Evolutionary conservation across 2,797 vertebrate genomes (phyloP).

Genomic region (Yasuhikotakia modesta): DNA sequence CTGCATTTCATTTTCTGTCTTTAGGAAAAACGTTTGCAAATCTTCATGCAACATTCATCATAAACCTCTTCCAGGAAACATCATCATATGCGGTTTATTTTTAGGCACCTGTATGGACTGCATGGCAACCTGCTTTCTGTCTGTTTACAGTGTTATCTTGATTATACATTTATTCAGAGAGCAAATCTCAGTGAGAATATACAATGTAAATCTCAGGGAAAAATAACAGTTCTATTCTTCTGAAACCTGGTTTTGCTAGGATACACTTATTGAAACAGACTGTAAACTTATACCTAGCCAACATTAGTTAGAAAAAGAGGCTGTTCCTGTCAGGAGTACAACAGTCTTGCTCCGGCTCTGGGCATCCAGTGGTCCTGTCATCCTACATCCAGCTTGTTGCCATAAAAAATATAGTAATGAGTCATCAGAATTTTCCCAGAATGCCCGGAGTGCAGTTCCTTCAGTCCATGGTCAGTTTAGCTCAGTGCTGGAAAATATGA

Average conservation of each 20-base stretch:
- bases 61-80: not conserved
- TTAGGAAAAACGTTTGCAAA: not conserved
- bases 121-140: constrained; percentile 25
- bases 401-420: constrained; percentile 36
- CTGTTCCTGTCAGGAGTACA: constrained; percentile 28
- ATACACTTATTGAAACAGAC: constrained; percentile 34
- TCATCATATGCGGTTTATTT: constrained; percentile 1
- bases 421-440: constrained; percentile 30
- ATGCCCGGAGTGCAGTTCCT: constrained; percentile 1
- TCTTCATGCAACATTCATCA: not conserved
- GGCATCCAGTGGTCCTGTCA: constrained; percentile 42
- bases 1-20: too few species aligned
- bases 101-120: constrained; percentile 8
- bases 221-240: not conserved
- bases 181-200: constrained; percentile 29
- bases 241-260: constrained; percentile 13
- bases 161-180: constrained; percentile 27
- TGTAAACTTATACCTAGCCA: constrained; percentile 22
- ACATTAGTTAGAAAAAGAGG: constrained; percentile 1
- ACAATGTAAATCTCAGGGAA: constrained; percentile 16
- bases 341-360: constrained; percentile 20
- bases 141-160: constrained; percentile 5
- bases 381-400: constrained; percentile 18
- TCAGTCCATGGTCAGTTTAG: constrained; percentile 36
- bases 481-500: constrained; percentile 5